A percentile compares a stretch with the other conserved stretches of the same genome.
phyloP scores from a whole-genome alignment of 2,113 vertebrate species.

The Rhadina sibilatrix region DNA sequence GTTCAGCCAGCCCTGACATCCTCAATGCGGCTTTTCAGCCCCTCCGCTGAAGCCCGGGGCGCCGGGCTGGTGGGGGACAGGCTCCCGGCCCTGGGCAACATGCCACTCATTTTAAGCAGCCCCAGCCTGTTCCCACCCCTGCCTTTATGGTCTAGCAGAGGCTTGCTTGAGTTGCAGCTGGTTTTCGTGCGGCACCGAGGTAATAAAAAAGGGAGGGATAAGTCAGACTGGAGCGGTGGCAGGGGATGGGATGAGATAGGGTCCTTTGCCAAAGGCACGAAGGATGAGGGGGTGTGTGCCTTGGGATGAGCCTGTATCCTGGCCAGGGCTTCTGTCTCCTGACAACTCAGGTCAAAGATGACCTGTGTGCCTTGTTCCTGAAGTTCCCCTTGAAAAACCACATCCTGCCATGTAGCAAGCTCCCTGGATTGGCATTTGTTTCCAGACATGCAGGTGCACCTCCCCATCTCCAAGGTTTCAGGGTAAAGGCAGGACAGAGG shows the following conservation, averaged over 20 bases:
- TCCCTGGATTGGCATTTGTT: background rate
- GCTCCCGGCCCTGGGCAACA: background rate
- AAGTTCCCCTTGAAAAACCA: background rate
- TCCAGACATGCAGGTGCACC: accelerated
- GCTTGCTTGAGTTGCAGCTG: slow-evolving; percentile 10
- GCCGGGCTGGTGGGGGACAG: slow-evolving; percentile 21
- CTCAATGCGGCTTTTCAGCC: slow-evolving; percentile 76
- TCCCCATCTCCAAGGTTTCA: background rate
- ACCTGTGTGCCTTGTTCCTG: background rate
- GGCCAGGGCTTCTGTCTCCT: background rate
- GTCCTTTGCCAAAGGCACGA: background rate
- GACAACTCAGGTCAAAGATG: background rate
- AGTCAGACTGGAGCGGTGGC: background rate
- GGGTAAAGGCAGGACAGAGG: background rate
- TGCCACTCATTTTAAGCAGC: slow-evolving; percentile 47
- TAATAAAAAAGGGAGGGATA: background rate
- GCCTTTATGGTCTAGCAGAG: slow-evolving; percentile 33
- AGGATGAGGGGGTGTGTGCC: background rate
- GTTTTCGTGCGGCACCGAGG: background rate
- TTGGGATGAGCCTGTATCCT: accelerated
- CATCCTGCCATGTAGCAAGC: background rate
- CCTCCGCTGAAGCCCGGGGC: background rate
- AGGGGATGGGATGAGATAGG: background rate
- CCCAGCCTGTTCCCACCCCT: slow-evolving; percentile 49
- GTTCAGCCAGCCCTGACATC: slow-evolving; percentile 75